Percentiles rank a stretch among this genome's conserved stretches.
Evolutionary conservation across 2,888 invertebrate species (phyloP).

Genomic region (Tetheella fluctuosa): DNA sequence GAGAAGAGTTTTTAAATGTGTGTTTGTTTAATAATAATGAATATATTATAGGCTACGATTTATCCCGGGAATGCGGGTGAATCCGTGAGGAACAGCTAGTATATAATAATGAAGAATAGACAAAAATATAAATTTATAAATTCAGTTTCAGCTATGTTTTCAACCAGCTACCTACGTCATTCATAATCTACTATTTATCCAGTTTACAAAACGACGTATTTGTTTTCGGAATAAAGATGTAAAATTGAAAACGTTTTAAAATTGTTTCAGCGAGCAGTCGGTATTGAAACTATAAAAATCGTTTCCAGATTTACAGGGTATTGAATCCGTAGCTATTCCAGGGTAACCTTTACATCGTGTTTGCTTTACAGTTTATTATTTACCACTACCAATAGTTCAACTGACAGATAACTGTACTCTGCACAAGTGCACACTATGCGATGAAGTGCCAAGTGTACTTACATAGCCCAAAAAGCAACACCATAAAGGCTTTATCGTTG

Average conservation of each 20-base stretch:
- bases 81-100: too few species aligned
- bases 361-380: not conserved
- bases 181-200: too few species aligned
- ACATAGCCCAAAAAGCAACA: not conserved
- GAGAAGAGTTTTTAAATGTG: too few species aligned
- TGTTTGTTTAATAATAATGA: too few species aligned
- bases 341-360: not conserved
- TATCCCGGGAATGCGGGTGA: too few species aligned
- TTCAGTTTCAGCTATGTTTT: too few species aligned
- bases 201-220: too few species aligned
- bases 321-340: not conserved
- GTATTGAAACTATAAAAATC: not conserved
- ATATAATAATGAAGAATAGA: too few species aligned
- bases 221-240: too few species aligned
- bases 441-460: slow-evolving; percentile 4
- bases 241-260: not conserved
- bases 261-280: not conserved
- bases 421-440: not conserved
- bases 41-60: too few species aligned
- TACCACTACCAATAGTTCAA: slow-evolving; percentile 5
- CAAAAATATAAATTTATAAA: too few species aligned
- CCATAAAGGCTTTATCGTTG: not conserved
- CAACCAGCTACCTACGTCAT: too few species aligned
- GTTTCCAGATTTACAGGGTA: not conserved
- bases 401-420: not conserved